These are phyloP conservation scores for Aleiodes leptofemur DNA, from an alignment of 2,888 invertebrate species.

Conservation along the genomic window DNA sequence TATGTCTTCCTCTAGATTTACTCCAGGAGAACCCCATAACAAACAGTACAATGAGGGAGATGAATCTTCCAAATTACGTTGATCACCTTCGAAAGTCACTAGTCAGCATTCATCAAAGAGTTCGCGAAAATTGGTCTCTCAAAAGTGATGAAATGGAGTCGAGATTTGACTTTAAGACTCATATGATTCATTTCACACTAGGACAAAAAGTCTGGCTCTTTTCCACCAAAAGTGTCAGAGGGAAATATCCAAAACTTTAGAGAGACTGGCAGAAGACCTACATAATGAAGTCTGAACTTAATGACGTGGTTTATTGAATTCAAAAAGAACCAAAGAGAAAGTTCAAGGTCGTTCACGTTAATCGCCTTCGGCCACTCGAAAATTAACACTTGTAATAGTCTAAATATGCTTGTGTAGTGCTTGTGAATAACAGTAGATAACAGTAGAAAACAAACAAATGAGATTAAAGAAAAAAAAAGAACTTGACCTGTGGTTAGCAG, in stretches of 20 bases:
- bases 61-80: background rate
- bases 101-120: background rate
- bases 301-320: background rate
- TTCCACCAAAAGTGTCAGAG: background rate
- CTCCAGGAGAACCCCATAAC: background rate
- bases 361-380: background rate
- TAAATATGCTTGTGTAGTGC: background rate
- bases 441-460: background rate
- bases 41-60: background rate
- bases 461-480: background rate
- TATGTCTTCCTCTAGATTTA: conserved; percentile 4
- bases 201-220: conserved; percentile 1
- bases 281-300: background rate
- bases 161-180: conserved; percentile 6
- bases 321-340: background rate
- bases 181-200: background rate
- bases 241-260: background rate
- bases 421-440: background rate
- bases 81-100: background rate
- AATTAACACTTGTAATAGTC: background rate
- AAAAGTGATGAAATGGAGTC: conserved; percentile 12
- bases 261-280: background rate
- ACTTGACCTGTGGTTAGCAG: too few species aligned
- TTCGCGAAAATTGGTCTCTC: background rate
- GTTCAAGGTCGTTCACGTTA: conserved; percentile 2